Conservation (phyloP, 2,888 invertebrate species). For the Sisyra terminalis region DNA sequence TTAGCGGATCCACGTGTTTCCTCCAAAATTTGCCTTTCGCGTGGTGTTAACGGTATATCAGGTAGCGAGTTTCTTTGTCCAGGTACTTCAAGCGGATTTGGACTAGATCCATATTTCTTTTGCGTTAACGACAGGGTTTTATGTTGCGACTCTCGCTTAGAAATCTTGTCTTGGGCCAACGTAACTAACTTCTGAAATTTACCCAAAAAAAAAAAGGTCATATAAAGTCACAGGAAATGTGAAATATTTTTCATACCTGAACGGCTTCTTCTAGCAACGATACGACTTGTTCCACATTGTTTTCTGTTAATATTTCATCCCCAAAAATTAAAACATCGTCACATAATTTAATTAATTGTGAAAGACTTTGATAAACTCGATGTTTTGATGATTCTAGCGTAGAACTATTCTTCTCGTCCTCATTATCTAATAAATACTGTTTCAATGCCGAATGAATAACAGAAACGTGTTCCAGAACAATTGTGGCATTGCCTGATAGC, state of each 20-base stretch:
- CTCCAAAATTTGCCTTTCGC: conserved; percentile 51
- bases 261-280: conserved; percentile 57
- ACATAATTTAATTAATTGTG: conserved; percentile 73
- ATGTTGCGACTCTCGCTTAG: conserved; percentile 13
- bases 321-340: conserved; percentile 72
- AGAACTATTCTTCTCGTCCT: conserved; percentile 30
- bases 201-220: conserved; percentile 12
- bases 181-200: conserved; percentile 63
- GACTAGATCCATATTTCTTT: conserved; percentile 21
- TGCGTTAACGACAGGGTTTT: conserved; percentile 28
- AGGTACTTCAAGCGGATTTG: conserved; percentile 26
- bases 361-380: conserved; percentile 72
- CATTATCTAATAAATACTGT: conserved; percentile 16
- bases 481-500: conserved; percentile 84
- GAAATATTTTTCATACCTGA: conserved; percentile 28
- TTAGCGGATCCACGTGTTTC: conserved; percentile 29
- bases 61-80: conserved; percentile 50
- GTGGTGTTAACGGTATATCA: conserved; percentile 71
- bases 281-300: conserved; percentile 50
- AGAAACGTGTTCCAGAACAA: conserved; percentile 83
- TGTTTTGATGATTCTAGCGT: conserved; percentile 63
- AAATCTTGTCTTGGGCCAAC: conserved; percentile 67
- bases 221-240: conserved; percentile 3
- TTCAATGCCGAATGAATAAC: conserved; percentile 50
- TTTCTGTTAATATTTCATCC: conserved; percentile 42